Evolutionary conservation across 2,888 invertebrate species (phyloP).

Genomic region (Orchestes rusci): DNA sequence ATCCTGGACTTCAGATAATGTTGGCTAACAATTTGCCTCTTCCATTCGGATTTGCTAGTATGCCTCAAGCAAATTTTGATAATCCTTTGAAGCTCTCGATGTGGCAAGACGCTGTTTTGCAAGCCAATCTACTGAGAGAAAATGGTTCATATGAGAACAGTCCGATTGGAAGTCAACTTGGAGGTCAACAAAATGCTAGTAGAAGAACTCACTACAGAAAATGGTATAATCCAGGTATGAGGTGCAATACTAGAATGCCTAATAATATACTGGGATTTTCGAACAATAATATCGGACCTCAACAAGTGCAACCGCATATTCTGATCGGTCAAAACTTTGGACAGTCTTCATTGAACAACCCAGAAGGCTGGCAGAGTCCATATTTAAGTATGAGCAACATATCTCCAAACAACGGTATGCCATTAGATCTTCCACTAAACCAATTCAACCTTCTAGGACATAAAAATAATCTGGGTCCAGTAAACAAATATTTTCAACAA

Average conservation of each 20-base stretch:
- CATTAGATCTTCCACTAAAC: conserved; percentile 36
- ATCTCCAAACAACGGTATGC: conserved; percentile 29
- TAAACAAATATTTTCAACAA: conserved; percentile 27
- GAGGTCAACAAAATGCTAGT: conserved; percentile 26
- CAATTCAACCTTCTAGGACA: conserved; percentile 35
- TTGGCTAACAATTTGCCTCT: conserved; percentile 42
- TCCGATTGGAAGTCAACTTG: too few relatives aligned
- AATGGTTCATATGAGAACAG: conserved; percentile 35
- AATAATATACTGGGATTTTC: conserved; percentile 16
- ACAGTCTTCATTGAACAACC: conserved; percentile 7
- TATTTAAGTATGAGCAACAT: conserved; percentile 33
- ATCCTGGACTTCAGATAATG: conserved; percentile 49
- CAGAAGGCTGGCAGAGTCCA: conserved; percentile 30
- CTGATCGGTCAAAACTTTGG: conserved; percentile 2
- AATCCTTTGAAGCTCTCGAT: conserved; percentile 54
- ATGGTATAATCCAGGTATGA: conserved; percentile 2
- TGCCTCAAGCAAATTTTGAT: conserved; percentile 46
- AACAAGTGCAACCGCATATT: neutral
- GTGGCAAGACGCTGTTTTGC: conserved; percentile 63
- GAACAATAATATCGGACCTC: conserved; percentile 15
- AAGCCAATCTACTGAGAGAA: conserved; percentile 36
- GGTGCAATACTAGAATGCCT: conserved; percentile 3
- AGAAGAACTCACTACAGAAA: conserved; percentile 21
- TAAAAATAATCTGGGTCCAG: conserved; percentile 33
- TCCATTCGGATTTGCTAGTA: conserved; percentile 40